Conservation (phyloP, 2,113 vertebrate species). For the Verasper variegatus region DNA sequence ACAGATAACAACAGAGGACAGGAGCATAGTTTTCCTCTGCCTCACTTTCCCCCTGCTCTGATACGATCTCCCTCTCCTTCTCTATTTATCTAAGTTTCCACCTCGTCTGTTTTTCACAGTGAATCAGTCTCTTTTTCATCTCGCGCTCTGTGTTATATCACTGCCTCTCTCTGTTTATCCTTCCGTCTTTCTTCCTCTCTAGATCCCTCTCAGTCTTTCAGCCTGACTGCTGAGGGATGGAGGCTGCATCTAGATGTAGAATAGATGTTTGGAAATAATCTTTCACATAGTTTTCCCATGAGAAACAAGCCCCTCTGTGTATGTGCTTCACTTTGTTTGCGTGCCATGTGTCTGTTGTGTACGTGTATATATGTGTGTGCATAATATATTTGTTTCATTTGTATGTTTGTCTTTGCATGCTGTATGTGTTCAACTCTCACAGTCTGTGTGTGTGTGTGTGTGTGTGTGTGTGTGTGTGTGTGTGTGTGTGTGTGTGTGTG, state of each 20-base stretch:
- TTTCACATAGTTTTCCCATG: constrained; percentile 46
- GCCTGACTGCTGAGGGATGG: constrained; percentile 43
- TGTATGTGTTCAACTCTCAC: constrained; percentile 56
- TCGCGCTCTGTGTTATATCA: constrained; percentile 38
- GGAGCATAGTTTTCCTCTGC: constrained; percentile 41
- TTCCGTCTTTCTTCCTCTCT: constrained; percentile 30
- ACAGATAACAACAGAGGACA: constrained; percentile 42
- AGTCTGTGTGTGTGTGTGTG: constrained; percentile 11
- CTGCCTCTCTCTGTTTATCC: constrained; percentile 40
- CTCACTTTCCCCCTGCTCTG: constrained; percentile 50
- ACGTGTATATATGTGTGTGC: constrained; percentile 19
- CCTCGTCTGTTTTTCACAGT: constrained; percentile 14
- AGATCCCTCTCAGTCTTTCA: constrained; percentile 10
- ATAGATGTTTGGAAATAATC: constrained; percentile 49
- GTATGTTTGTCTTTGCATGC: constrained; percentile 62
- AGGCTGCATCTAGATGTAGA: constrained; percentile 42
- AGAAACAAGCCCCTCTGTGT: constrained; percentile 59
- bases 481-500: constrained; percentile 44
- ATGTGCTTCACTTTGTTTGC: constrained; percentile 7
- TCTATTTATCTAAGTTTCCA: constrained; percentile 17
- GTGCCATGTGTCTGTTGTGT: neutral
- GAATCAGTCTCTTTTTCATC: constrained; percentile 14
- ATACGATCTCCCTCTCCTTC: constrained; percentile 44
- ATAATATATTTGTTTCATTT: constrained; percentile 41
- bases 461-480: constrained; percentile 44